phyloP scores from a whole-genome alignment of 2,888 invertebrate genomes.

The Ophraella communa region DNA sequence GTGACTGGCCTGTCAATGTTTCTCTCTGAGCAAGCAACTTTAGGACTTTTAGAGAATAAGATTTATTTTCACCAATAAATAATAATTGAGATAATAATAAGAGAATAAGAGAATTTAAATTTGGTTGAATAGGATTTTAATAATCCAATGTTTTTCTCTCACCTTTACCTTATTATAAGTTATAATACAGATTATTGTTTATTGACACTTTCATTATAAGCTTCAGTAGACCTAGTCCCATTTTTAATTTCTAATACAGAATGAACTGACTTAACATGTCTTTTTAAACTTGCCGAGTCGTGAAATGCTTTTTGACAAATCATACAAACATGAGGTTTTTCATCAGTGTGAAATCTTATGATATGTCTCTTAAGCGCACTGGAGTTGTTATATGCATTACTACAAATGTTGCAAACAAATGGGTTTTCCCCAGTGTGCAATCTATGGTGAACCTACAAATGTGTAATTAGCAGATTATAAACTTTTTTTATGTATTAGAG shows the following conservation, averaged over 20 bases:
- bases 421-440: constrained; percentile 33
- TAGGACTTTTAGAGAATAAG: too few species aligned
- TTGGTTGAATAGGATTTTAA: too few species aligned
- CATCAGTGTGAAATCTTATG: constrained; percentile 31
- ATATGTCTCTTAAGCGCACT: constrained; percentile 30
- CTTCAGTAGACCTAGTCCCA: not conserved
- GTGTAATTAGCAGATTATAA: not conserved
- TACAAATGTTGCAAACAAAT: constrained; percentile 28
- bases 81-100: too few species aligned
- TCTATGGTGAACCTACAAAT: constrained; percentile 12
- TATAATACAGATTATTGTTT: too few species aligned
- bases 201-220: not conserved
- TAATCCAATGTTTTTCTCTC: not conserved
- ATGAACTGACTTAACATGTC: constrained; percentile 32
- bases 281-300: constrained; percentile 30
- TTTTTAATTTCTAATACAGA: constrained; percentile 23
- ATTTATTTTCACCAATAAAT: too few species aligned
- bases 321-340: constrained; percentile 31
- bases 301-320: constrained; percentile 33
- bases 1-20: too few species aligned
- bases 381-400: constrained; percentile 24
- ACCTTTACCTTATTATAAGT: too few species aligned
- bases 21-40: too few species aligned
- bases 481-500: not conserved
- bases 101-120: too few species aligned